Evolutionary conservation across 2,113 vertebrate species (phyloP), one percentile per base, ranked within the genome.

Genomic region (Cyprinodon tularosa): DNA sequence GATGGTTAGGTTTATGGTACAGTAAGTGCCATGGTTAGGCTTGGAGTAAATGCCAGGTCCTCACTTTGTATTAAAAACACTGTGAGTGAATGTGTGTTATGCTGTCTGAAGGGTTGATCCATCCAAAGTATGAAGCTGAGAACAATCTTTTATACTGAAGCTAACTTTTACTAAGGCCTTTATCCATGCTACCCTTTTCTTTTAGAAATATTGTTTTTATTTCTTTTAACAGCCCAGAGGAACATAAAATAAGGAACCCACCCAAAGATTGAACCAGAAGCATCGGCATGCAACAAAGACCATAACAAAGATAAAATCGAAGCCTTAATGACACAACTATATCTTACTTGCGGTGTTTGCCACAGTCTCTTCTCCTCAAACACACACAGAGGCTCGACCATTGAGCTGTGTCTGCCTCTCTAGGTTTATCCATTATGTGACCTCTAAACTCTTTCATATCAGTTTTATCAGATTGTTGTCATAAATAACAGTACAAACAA

Each of bases 361-460:
- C 64, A 15, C 62, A 67, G 42, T 69, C 4, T 39, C 40, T 4
- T 78, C 71, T 67, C 42, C 48, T 36, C 4, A 62, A 72, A 84
- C 40, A 48, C 29, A 3, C 68, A 62, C 59, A 64, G 44, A 74
- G 8, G 63, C 62, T 57, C 11, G 72, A 7, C 72, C 14, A 12
- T 69, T 72, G 79, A 66, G 44, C 80, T 60, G 60, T 62, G 53
- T 70, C 84, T 75, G 73, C 66, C 80, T 80, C 69, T 71, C 65
- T 70, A 36, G 59, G 71, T 89, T 78, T 81, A 91, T 86, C 80
- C 80, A 77, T 78, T 71, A 10, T 12, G 50, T 81, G 85, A 91
- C 88, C 87, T 89, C 83, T 81, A 82, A 72, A 82, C 83, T 86
- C 70, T 48, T 62, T 72, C 71, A 78, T 76, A 81, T 83, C 81